A percentile compares a stretch with the other conserved stretches of the same genome.
These are phyloP conservation scores for Bombus haemorrhoidalis DNA, from an alignment of 1,140 invertebrate genomes.

Conservation along the genomic window DNA sequence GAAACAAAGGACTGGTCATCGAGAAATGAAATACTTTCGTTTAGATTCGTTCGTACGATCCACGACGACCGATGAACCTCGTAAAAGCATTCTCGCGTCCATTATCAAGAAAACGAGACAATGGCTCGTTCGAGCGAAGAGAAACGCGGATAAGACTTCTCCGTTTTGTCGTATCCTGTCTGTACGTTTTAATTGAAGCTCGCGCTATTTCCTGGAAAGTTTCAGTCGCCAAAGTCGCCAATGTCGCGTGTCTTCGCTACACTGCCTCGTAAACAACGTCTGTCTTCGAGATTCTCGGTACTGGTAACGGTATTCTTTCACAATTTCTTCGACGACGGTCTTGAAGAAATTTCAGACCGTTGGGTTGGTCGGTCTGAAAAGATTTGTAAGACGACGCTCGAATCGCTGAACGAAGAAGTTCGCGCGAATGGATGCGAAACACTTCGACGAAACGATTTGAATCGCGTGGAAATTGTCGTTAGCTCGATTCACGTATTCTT, in stretches of 20 bases:
- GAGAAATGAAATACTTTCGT: too few species aligned
- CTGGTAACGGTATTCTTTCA: background rate
- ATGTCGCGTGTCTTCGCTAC: background rate
- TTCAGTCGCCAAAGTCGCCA: background rate
- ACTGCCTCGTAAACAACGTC: constrained; percentile 14
- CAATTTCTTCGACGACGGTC: background rate
- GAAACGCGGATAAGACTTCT: background rate
- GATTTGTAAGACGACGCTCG: background rate
- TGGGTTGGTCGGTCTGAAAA: background rate
- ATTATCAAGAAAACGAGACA: background rate
- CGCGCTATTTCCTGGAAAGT: background rate
- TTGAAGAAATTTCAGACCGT: background rate
- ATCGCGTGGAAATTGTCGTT: background rate
- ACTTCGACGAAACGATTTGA: background rate
- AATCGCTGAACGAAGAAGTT: background rate
- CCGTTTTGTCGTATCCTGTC: background rate
- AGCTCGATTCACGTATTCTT: background rate
- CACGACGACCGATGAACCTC: background rate
- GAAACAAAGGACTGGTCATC: too few species aligned
- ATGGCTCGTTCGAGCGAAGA: background rate
- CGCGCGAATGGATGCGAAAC: too few species aligned
- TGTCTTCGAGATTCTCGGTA: background rate
- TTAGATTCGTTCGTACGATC: background rate
- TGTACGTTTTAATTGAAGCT: constrained; percentile 9
- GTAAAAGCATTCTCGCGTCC: background rate